Evolutionary conservation across 2,113 vertebrate genomes (phyloP).

Genomic region (Proterorhinus semilunaris): DNA sequence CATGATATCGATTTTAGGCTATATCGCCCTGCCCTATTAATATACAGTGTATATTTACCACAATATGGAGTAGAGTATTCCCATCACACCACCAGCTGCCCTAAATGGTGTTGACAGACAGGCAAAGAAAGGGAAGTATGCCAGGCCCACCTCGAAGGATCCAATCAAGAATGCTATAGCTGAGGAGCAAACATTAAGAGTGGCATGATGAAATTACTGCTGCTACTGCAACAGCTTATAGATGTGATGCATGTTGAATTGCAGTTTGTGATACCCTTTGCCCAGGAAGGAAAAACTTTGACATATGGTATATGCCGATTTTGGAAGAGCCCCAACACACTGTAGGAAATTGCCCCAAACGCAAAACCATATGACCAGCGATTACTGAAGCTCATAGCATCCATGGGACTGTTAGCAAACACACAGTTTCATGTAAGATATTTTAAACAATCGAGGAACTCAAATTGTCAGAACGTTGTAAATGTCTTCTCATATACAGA

Average conservation of each 20-base stretch:
- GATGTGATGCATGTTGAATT: not conserved
- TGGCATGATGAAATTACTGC: not conserved
- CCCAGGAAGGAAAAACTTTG: conserved; percentile 78
- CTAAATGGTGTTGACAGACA: conserved; percentile 82
- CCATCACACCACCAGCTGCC: conserved; percentile 75
- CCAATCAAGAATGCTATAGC: conserved; percentile 82
- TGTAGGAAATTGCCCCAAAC: conserved; percentile 83
- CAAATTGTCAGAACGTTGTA: no score
- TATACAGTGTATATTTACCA: conserved; percentile 76
- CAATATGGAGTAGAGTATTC: conserved; percentile 81
- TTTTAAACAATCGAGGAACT: no score
- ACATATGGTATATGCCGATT: conserved; percentile 75
- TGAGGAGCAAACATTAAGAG: conserved; percentile 42
- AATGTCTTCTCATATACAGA: not conserved
- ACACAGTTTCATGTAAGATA: not conserved
- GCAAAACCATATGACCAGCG: conserved; percentile 89
- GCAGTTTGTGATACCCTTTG: conserved; percentile 73
- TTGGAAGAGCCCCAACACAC: conserved; percentile 83
- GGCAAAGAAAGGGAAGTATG: conserved; percentile 87
- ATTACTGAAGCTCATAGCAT: conserved; percentile 82
- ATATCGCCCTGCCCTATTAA: not conserved
- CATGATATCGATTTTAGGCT: no score
- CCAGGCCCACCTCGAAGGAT: conserved; percentile 84
- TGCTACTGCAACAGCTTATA: not conserved
- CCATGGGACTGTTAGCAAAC: conserved; percentile 78